These are phyloP conservation scores for Tanytarsus gracilentus DNA, from an alignment of 2,888 invertebrate species.

Conservation along the genomic window DNA sequence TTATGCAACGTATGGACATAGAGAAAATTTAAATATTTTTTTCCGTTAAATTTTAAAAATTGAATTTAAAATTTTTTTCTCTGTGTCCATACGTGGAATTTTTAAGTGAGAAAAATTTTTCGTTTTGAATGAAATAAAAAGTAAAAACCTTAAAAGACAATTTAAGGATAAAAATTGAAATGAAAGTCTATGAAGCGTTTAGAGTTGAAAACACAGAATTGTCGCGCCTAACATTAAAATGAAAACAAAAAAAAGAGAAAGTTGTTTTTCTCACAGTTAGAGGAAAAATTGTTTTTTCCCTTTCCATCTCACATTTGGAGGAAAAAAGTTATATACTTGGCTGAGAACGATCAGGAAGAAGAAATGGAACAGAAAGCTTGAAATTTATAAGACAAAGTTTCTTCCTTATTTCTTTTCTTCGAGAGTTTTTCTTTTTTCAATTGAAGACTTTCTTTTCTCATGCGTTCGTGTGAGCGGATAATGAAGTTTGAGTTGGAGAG, in stretches of 20 bases:
- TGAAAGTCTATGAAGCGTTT: not conserved
- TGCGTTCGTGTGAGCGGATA: not conserved
- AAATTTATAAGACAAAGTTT: slow-evolving; percentile 19
- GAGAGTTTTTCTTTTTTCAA: not conserved
- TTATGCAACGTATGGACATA: too few relatives aligned
- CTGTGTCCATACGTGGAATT: too few relatives aligned
- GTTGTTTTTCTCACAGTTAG: slow-evolving; percentile 18
- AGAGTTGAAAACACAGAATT: not conserved
- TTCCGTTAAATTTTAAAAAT: too few relatives aligned
- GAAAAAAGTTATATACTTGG: slow-evolving; percentile 5
- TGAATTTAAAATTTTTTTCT: too few relatives aligned
- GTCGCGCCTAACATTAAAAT: not conserved
- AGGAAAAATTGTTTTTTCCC: slow-evolving; percentile 22
- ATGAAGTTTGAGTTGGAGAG: too few relatives aligned
- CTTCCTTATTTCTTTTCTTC: slow-evolving; percentile 3
- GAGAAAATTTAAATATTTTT: too few relatives aligned
- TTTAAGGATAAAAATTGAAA: slow-evolving; percentile 4
- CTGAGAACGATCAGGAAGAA: slow-evolving; percentile 1
- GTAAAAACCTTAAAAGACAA: not conserved
- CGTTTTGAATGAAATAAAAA: not conserved
- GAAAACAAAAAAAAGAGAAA: slow-evolving; percentile 5
- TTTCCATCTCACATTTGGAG: not conserved
- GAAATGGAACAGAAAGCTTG: slow-evolving; percentile 12
- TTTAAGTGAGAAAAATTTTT: too few relatives aligned
- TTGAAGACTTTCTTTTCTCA: not conserved